These are phyloP conservation scores for Oceanodroma leucorhoa DNA, from an alignment of 2,797 vertebrate genomes.

Conservation along the genomic window DNA sequence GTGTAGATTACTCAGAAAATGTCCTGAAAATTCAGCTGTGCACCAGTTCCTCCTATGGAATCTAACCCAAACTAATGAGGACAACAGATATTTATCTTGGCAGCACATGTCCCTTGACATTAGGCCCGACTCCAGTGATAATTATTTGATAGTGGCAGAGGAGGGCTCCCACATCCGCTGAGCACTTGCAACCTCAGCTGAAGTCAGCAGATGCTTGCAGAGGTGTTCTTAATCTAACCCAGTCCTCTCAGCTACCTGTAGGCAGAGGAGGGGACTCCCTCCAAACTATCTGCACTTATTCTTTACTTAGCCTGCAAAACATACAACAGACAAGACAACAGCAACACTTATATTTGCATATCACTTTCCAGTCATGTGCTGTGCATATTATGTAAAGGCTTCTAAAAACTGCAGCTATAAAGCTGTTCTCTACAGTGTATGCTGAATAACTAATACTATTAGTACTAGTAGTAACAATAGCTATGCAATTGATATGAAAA, in stretches of 20 bases:
- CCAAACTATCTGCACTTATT: neutral
- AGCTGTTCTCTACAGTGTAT: neutral
- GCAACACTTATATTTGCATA: neutral
- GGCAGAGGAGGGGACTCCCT: neutral
- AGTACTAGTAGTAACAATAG: neutral
- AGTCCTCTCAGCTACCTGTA: neutral
- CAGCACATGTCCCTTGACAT: neutral
- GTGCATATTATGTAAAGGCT: neutral
- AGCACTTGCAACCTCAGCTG: neutral
- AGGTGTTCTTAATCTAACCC: neutral
- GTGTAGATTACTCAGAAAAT: neutral
- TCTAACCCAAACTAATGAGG: neutral
- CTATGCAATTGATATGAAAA: neutral
- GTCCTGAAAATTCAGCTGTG: neutral
- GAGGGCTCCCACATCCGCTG: neutral
- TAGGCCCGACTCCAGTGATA: neutral
- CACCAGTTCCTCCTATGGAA: neutral
- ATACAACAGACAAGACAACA: rapidly evolving
- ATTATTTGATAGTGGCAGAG: neutral
- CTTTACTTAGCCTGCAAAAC: neutral
- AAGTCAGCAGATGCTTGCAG: neutral
- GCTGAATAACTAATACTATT: neutral
- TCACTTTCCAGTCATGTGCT: neutral
- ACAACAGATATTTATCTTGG: neutral
- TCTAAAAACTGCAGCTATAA: neutral